Base-by-base conservation (phyloP, 2,113 vertebrate genomes). In the Alethe castanea region DNA sequence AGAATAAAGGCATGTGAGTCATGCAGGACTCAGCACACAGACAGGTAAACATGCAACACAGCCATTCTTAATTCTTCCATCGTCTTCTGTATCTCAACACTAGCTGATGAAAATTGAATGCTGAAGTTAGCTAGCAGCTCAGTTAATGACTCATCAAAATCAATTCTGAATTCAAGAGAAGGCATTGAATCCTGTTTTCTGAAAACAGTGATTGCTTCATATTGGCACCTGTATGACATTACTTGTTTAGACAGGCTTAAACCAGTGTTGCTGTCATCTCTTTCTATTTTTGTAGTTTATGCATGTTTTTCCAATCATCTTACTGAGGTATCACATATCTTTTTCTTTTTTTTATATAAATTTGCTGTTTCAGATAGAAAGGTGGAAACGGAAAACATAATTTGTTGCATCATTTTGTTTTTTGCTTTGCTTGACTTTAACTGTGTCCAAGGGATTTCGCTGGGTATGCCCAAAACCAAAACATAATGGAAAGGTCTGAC, bases 251-350 rank as follows among this genome's bases (percentile, higher is more conserved):
- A 74, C 71, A 59, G 38, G 33, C 52, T 92, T 74, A 79, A 91
- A 86, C 72, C 35, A 88, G 52, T 35, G 69, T 73, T 92, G 77
- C 77, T 81, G 88, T 89, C 70, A 57, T 84, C 69, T 76, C 45
- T 73, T 86, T 57, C 82, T 96, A 89, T 94, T 95, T 95, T 89
- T 79, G 65, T 84, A 71, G 35, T 78, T 91, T 67, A 29, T 62
- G 24, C 28, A 12, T 81, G 57, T 67, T 88, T 94, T 96, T 67
- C 66, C 48, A 88, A 66, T 84, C 72, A 70, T 67, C 29, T 54
- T n/a, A 61, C 56, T 81, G 61, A n/a, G 7, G 8, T 60, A 86
- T 76, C 13, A 11, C 5, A 0, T 80, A 14, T 69, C 5, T 23
- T 29, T 64, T 40, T 57, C 23, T 38, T 28, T 59, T 40, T 56